Base-by-base conservation (phyloP, 2,113 vertebrate species). In the Archilochus colubris region DNA sequence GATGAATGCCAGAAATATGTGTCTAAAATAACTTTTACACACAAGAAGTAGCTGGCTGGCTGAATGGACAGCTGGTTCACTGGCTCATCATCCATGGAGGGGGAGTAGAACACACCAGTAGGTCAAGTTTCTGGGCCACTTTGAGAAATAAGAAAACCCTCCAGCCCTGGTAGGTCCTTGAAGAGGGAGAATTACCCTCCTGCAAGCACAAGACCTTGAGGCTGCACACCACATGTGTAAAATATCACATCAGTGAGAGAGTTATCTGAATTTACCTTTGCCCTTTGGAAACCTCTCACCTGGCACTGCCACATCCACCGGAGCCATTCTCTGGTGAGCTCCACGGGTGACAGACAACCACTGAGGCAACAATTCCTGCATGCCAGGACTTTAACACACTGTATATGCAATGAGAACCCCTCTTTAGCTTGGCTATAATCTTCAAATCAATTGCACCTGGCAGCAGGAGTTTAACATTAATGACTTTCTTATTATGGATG, bases 381-480 rank as follows among this genome's bases (percentile, higher is more conserved):
- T 27, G 28, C 81, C 70, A 55, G 62, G 46, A 31, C 75, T 76
- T n/a, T 10, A 62, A 33, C 46, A 36, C 63, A 7, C 17, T 40
- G 46, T 61, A 54, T 15, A 50, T 76, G 74, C 44, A n/a, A 72
- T 3, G 3, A 76, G 15, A 40, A 21, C 58, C 83, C 33, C 59
- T 13, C 46, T 82, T 61, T 43, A 24, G 6, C 50, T 62, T 22
- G 73, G 54, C 76, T 87, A 23, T 75, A 76, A 87, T 85, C 89
- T 89, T 72, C 63, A 46, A 91, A 91, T 91, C 84, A 46, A 53
- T 93, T 24, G 21, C 84, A 73, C 51, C 93, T 85, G 74, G 91
- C 89, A 95, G 68, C 1, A 2, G 68, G 91, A 91, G 75, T 94
- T 95, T 95, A 92, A 88, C 89, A 54, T 91, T 92, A 94, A 96